These are phyloP conservation scores for Felis chaus DNA, from an alignment of 2,113 vertebrate species.

Conservation along the genomic window DNA sequence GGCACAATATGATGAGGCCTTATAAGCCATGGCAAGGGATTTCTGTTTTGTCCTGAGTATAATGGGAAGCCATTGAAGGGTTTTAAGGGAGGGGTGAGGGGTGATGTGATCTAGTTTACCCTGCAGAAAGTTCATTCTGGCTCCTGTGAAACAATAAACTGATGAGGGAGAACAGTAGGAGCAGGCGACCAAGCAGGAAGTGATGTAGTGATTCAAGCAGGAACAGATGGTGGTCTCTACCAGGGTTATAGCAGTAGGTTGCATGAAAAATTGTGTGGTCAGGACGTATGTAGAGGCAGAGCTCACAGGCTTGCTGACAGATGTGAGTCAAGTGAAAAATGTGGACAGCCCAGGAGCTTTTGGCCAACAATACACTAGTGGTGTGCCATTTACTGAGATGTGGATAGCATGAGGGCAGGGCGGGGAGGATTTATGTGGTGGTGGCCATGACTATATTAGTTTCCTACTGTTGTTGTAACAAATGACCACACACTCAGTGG, in stretches of 20 bases:
- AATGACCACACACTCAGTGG: background rate
- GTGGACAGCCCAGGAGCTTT: background rate
- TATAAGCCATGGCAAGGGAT: background rate
- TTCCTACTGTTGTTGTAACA: background rate
- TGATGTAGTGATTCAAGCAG: background rate
- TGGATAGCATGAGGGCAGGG: fast-evolving
- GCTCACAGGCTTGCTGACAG: background rate
- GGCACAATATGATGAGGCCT: no score
- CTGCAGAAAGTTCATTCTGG: background rate
- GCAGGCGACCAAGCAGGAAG: background rate
- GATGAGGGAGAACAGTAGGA: background rate
- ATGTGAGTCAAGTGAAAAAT: background rate
- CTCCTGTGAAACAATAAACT: background rate
- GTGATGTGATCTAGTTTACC: background rate
- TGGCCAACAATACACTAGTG: no score
- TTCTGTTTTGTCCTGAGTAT: background rate
- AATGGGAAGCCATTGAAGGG: background rate
- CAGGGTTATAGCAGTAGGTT: background rate
- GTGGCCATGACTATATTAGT: background rate
- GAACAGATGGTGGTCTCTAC: background rate
- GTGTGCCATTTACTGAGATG: background rate
- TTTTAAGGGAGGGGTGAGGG: background rate
- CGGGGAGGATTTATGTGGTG: background rate
- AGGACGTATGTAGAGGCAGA: background rate
- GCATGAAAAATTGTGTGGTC: background rate